Percentiles rank a stretch among this genome's conserved stretches.
Evolutionary conservation across 2,113 vertebrate species (phyloP).

Genomic region (Scomber japonicus): DNA sequence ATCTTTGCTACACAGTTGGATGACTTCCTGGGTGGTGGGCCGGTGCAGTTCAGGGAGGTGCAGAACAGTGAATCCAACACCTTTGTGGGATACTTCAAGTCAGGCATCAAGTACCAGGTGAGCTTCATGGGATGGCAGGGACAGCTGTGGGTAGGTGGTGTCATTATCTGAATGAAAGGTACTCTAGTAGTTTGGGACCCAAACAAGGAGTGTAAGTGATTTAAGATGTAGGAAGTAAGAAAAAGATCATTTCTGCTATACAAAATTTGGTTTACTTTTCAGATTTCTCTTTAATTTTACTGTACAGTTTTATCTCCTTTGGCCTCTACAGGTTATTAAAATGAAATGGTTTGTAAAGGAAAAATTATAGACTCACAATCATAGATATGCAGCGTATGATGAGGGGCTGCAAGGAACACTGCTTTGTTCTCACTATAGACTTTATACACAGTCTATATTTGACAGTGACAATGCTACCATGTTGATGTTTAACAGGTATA

Average conservation of each 20-base stretch:
- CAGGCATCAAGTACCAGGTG: constrained; percentile 95
- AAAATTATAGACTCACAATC: not conserved
- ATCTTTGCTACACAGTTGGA: constrained; percentile 96
- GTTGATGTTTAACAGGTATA: no score
- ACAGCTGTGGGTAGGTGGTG: not conserved
- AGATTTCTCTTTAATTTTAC: no score
- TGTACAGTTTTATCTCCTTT: not conserved
- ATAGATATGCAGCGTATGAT: not conserved
- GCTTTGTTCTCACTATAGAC: no score
- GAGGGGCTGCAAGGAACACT: not conserved
- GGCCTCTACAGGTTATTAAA: not conserved
- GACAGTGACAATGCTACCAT: no score
- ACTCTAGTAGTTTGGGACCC: not conserved
- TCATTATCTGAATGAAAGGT: not conserved
- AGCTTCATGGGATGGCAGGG: constrained; percentile 8
- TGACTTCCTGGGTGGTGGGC: constrained; percentile 91
- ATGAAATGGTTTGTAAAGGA: not conserved
- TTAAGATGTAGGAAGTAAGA: no score
- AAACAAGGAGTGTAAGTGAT: no score
- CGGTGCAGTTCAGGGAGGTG: constrained; percentile 93
- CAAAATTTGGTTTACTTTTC: no score
- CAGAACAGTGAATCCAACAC: constrained; percentile 91
- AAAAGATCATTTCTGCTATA: no score
- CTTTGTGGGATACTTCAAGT: constrained; percentile 94
- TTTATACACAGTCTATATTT: no score